Evolutionary conservation across 2,113 vertebrate genomes (phyloP).

Genomic region (Chionomys nivalis): DNA sequence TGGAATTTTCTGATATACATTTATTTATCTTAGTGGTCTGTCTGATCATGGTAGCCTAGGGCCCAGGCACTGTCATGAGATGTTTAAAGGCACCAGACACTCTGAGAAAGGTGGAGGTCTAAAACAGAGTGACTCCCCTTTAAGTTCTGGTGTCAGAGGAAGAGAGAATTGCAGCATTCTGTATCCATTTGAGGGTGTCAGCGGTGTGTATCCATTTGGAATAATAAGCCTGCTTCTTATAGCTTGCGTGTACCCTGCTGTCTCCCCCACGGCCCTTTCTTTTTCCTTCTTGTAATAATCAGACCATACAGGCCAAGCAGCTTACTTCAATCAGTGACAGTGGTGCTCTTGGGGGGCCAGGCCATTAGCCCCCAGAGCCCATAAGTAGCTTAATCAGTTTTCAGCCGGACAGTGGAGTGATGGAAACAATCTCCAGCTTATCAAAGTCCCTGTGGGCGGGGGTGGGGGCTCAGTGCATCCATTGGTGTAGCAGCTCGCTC

Average conservation of each 20-base stretch:
- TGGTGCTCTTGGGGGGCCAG: slow-evolving; percentile 80
- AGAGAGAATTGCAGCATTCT: slow-evolving; percentile 74
- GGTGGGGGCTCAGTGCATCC: slow-evolving; percentile 67
- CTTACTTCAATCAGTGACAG: slow-evolving; percentile 82
- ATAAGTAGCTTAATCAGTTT: slow-evolving; percentile 85
- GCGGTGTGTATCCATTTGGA: slow-evolving; percentile 53
- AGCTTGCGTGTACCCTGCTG: slow-evolving; percentile 77
- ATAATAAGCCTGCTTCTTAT: slow-evolving; percentile 65
- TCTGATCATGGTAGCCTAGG: not conserved
- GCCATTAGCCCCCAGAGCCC: slow-evolving; percentile 79
- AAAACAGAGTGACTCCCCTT: slow-evolving; percentile 36
- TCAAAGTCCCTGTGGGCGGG: slow-evolving; percentile 74
- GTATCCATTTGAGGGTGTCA: slow-evolving; percentile 65
- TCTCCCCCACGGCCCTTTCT: not conserved
- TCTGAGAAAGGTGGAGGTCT: slow-evolving; percentile 13
- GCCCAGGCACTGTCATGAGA: not conserved
- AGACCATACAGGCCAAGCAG: slow-evolving; percentile 74
- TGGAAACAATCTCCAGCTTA: slow-evolving; percentile 82
- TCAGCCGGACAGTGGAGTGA: slow-evolving; percentile 81
- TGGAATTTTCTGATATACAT: not conserved
- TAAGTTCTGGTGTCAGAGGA: slow-evolving; percentile 72
- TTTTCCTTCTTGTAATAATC: slow-evolving; percentile 75
- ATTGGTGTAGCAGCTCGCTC: slow-evolving; percentile 77
- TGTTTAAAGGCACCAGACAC: not conserved
- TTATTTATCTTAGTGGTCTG: not conserved